Evolutionary conservation across 2,113 vertebrate species (phyloP).

Genomic region (Seriola aureovittata): DNA sequence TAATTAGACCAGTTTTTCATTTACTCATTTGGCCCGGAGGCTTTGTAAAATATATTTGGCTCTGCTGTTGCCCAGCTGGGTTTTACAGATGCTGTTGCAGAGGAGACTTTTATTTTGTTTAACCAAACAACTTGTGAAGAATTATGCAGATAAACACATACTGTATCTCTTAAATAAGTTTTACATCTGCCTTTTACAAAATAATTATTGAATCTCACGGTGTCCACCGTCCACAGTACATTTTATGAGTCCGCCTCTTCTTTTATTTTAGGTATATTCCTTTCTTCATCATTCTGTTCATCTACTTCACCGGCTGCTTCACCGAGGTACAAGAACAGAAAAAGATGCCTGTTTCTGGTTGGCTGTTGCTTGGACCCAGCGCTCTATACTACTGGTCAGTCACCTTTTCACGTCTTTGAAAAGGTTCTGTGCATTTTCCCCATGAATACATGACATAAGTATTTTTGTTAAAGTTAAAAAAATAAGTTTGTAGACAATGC

Average conservation of each 20-base stretch:
- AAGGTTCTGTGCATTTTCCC: background rate
- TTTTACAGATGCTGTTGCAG: background rate
- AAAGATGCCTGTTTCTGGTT: slow-evolving; percentile 84
- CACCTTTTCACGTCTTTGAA: background rate
- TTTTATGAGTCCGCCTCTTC: background rate
- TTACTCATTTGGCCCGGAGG: background rate
- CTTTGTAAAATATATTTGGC: background rate
- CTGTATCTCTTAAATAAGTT: background rate
- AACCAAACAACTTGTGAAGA: background rate
- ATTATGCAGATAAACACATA: background rate
- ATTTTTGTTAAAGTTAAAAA: background rate
- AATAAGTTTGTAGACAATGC: background rate
- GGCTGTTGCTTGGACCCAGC: slow-evolving; percentile 91
- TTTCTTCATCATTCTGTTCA: slow-evolving; percentile 94
- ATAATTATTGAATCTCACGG: background rate
- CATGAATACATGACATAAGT: background rate
- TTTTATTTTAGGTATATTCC: slow-evolving; percentile 91
- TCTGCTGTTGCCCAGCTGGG: no score
- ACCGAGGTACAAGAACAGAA: slow-evolving; percentile 80
- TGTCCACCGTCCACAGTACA: background rate
- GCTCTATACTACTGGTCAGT: slow-evolving; percentile 96
- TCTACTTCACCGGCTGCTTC: slow-evolving; percentile 96
- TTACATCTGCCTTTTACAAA: background rate
- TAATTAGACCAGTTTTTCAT: no score
- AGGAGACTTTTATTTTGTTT: background rate